Evolutionary conservation across 2,888 invertebrate genomes (phyloP), one percentile per base, ranked within the genome.

Genomic region (Cataglyphis cursor): DNA sequence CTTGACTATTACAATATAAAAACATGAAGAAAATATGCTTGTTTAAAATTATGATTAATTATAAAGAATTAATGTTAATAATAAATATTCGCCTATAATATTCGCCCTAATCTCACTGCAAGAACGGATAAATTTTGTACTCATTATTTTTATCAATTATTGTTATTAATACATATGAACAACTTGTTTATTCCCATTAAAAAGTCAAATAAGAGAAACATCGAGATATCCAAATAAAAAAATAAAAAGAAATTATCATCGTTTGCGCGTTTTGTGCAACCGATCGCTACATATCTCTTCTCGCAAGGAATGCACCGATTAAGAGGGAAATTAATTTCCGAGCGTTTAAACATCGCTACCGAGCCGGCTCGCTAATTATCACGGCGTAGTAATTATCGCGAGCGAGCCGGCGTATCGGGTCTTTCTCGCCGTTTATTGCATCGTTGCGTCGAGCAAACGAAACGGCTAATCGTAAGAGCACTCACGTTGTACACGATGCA

Each of bases 241-340:
- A 38, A 38, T 9, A 38, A 41, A 51, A 51, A 51, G 18, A n/a
- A 31, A 6, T 38, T 28, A 59, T 61, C 15, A 28, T 1, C 15
- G 24, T n/a, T 74, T 38, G 15, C 21, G 4, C 18, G 41, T 18
- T 38, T 44, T 48, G 48, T 18, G 21, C 15, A 8, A 61, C 8
- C 24, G 31, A 9, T 64, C 62, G 31, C 28, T 41, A 78, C 41
- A 15, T n/a, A n/a, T 44, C 9, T 59, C 18, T 12, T 68, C 51
- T 62, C 38, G 24, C 12, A 44, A 78, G 51, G 51, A 57, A 51
- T 38, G 18, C n/a, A 31, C 12, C 28, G 62, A 54, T 82, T 51
- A 64, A 78, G 35, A 78, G 78, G 38, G n/a, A 70, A 70, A 78
- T 78, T 70, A 80, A 70, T 82, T 78, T 78, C 59, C 51, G 24